Evolutionary conservation across 2,888 invertebrate species (phyloP).

Genomic region (Isotomurus palustris): DNA sequence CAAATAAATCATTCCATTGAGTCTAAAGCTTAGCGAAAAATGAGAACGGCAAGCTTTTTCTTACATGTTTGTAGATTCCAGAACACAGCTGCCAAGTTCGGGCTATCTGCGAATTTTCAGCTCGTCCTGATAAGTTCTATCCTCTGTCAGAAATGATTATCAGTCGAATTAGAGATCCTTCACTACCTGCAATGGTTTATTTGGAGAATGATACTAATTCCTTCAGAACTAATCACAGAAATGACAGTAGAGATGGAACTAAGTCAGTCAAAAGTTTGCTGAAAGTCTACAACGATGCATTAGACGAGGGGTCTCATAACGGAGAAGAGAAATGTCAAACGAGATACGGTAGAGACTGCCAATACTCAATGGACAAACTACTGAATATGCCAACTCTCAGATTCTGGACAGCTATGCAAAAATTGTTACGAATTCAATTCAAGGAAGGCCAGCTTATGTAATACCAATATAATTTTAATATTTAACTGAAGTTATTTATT

Average conservation of each 20-base stretch:
- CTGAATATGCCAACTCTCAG: conserved; percentile 46
- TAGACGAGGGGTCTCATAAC: conserved; percentile 37
- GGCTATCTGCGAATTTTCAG: conserved; percentile 46
- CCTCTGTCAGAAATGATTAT: conserved; percentile 46
- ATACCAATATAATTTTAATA: too few species aligned
- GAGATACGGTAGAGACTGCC: conserved; percentile 35
- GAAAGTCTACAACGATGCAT: conserved; percentile 40
- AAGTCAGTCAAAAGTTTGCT: conserved; percentile 33
- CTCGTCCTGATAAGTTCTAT: conserved; percentile 44
- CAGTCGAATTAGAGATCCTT: conserved; percentile 38
- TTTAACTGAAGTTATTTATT: too few species aligned
- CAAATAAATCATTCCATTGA: too few species aligned
- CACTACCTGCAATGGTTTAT: conserved; percentile 23
- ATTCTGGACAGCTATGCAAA: conserved; percentile 46
- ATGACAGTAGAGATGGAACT: not conserved
- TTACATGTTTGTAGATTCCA: conserved; percentile 38
- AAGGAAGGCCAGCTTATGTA: conserved; percentile 27
- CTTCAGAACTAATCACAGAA: not conserved
- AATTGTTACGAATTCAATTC: conserved; percentile 40
- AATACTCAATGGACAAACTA: conserved; percentile 39
- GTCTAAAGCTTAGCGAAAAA: too few species aligned
- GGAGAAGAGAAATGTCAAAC: conserved; percentile 32
- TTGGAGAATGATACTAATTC: conserved; percentile 1
- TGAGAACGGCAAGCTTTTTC: too few species aligned
- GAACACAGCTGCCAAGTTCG: conserved; percentile 46